A percentile compares a stretch with the other conserved stretches of the same genome.
Conservation (phyloP, 2,113 vertebrate genomes). For the Petaurus breviceps region DNA sequence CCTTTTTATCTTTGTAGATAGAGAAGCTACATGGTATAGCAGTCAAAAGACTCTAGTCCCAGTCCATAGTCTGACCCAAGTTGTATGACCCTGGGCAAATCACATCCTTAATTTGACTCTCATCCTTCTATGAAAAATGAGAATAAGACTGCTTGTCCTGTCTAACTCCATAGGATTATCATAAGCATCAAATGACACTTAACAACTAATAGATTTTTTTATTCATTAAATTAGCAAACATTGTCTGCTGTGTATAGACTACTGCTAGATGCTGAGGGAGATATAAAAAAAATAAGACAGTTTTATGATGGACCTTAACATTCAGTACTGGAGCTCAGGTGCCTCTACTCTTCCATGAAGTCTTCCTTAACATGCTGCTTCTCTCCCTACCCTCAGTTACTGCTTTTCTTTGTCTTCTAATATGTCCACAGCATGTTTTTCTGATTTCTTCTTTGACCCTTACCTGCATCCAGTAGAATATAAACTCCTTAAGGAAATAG, state of each 20-base stretch:
- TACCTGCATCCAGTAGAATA: neutral
- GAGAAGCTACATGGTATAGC: neutral
- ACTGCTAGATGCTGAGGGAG: neutral
- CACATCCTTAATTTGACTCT: neutral
- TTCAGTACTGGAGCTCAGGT: neutral
- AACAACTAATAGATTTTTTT: neutral
- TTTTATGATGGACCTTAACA: neutral
- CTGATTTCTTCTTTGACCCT: neutral
- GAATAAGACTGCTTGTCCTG: neutral
- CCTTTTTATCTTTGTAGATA: neutral
- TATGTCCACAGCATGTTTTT: neutral
- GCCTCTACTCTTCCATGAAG: neutral
- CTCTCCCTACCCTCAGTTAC: neutral
- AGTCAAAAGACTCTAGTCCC: conserved; percentile 12
- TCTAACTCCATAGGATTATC: neutral
- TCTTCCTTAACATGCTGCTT: neutral
- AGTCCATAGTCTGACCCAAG: neutral
- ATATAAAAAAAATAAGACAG: neutral
- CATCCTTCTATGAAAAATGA: conserved; percentile 21
- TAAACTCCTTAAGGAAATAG: neutral
- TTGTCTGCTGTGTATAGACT: neutral
- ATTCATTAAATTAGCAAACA: neutral
- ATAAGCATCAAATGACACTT: conserved; percentile 28
- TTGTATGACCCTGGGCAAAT: neutral
- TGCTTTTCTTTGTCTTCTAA: neutral